Conservation (phyloP, 2,888 invertebrate species). For the Pinctada fucata region DNA sequence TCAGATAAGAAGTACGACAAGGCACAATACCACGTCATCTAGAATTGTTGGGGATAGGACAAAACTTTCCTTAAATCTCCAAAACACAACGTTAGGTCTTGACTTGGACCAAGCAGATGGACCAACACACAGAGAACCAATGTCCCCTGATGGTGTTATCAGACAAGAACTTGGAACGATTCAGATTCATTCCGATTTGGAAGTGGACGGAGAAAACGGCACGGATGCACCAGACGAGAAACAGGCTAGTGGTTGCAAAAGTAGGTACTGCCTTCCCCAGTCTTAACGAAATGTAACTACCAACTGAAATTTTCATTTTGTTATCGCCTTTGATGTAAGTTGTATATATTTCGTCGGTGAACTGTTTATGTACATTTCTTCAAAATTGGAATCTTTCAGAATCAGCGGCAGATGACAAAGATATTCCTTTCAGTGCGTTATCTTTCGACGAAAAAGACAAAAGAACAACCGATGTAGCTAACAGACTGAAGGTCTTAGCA, state of each 20-base stretch:
- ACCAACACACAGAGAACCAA: background rate
- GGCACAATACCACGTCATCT: background rate
- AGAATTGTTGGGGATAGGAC: background rate
- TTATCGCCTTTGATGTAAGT: too few relatives aligned
- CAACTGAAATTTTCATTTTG: too few relatives aligned
- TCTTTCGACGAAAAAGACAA: conserved; percentile 29
- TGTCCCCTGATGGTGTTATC: background rate
- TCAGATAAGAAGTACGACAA: background rate
- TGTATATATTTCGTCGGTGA: too few relatives aligned
- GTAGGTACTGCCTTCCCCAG: too few relatives aligned
- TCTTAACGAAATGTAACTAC: too few relatives aligned
- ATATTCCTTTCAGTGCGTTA: conserved; percentile 9
- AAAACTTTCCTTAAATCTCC: background rate
- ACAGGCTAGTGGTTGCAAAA: too few relatives aligned
- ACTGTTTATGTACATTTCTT: too few relatives aligned
- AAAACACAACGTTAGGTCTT: background rate
- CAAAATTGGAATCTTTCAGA: too few relatives aligned
- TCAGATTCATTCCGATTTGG: background rate
- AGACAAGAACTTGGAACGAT: background rate
- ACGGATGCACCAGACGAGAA: conserved; percentile 1
- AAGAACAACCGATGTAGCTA: conserved; percentile 31
- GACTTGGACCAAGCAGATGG: background rate
- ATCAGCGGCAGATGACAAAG: too few relatives aligned
- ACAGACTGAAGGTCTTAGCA: conserved; percentile 28
- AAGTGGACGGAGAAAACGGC: conserved; percentile 13